Percentiles rank a stretch among this genome's conserved stretches.
Evolutionary conservation across 2,888 invertebrate species (phyloP).

Genomic region (Drosophila helvetica): DNA sequence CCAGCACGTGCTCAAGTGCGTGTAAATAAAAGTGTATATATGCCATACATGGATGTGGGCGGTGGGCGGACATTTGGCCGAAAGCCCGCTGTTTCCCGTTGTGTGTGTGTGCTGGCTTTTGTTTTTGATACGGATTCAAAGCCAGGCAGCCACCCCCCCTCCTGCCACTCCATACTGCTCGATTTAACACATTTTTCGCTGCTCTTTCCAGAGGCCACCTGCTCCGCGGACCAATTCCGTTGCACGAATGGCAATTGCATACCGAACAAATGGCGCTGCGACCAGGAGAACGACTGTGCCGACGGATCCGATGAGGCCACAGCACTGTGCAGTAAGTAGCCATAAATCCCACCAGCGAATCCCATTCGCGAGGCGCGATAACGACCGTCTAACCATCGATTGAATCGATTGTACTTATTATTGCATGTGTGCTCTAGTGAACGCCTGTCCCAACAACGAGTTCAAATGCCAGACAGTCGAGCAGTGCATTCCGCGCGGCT

Average conservation of each 20-base stretch:
- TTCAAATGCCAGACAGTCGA: constrained; percentile 88
- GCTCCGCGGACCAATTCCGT: constrained; percentile 90
- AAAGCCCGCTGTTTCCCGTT: constrained; percentile 15
- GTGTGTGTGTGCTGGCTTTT: constrained; percentile 54
- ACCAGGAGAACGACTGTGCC: constrained; percentile 89
- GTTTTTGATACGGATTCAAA: constrained; percentile 64
- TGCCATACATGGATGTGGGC: not conserved
- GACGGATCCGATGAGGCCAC: constrained; percentile 93
- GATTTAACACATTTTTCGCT: constrained; percentile 40
- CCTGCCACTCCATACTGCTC: constrained; percentile 1
- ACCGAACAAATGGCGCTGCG: constrained; percentile 92
- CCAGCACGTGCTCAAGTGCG: constrained; percentile 76
- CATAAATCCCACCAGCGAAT: not conserved
- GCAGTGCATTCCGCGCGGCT: constrained; percentile 88
- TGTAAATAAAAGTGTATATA: constrained; percentile 53
- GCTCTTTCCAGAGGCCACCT: constrained; percentile 87
- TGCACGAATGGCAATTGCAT: constrained; percentile 90
- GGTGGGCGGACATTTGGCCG: constrained; percentile 21
- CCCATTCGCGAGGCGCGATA: not conserved
- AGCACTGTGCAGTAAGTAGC: constrained; percentile 90
- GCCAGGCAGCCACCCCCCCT: constrained; percentile 27
- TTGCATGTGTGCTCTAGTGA: constrained; percentile 62
- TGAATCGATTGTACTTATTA: constrained; percentile 11
- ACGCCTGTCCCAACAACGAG: constrained; percentile 85
- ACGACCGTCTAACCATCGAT: constrained; percentile 14